Evolutionary conservation across 2,888 invertebrate species (phyloP).

Genomic region (Stenichneumon culpator): DNA sequence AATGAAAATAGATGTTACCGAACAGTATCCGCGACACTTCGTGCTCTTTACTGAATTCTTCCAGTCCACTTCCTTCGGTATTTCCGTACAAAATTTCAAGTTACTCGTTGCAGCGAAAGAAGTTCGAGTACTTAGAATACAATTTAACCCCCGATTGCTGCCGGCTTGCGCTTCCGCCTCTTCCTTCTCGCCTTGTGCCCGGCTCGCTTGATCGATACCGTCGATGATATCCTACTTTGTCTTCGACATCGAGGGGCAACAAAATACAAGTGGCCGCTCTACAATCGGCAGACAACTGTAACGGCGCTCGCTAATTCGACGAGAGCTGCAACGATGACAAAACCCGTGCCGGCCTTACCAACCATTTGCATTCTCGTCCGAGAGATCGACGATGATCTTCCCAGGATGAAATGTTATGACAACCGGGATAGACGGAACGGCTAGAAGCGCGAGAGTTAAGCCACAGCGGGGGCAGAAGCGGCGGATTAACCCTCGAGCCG

Average conservation of each 20-base stretch:
- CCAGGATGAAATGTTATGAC: background rate
- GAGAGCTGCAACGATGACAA: background rate
- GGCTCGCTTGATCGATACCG: background rate
- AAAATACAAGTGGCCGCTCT: background rate
- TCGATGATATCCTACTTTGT: background rate
- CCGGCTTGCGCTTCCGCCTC: background rate
- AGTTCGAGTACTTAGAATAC: background rate
- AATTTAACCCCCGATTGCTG: background rate
- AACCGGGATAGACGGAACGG: background rate
- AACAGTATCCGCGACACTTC: too few relatives aligned
- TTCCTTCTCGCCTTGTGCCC: background rate
- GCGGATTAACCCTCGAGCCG: slow-evolving; percentile 18
- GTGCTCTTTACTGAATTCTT: too few relatives aligned
- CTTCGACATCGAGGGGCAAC: background rate
- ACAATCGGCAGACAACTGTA: background rate
- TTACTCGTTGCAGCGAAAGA: background rate
- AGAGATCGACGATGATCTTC: background rate
- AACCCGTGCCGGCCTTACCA: too few relatives aligned
- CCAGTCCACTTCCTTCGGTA: too few relatives aligned
- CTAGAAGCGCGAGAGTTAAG: slow-evolving; percentile 1
- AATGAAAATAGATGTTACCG: too few relatives aligned
- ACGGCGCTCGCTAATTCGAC: too few relatives aligned
- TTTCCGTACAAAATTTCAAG: background rate
- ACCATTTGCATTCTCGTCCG: background rate
- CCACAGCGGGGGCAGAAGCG: background rate